phyloP scores from a whole-genome alignment of 2,888 invertebrate species.

The Yponomeuta evonymella region DNA sequence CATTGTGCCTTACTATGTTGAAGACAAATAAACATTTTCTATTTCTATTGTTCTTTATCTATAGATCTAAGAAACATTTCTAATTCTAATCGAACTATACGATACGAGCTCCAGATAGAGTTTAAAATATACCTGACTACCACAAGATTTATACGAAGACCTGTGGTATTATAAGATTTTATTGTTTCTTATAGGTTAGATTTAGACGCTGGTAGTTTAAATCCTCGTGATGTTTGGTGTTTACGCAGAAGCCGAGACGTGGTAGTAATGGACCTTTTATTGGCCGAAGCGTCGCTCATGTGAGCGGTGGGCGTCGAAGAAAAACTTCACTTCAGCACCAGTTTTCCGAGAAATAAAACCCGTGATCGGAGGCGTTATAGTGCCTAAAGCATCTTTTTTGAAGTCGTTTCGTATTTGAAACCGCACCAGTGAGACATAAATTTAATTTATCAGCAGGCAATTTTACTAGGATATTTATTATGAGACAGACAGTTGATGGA shows the following conservation, averaged over 20 bases:
- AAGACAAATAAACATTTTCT: too few species aligned
- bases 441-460: too few species aligned
- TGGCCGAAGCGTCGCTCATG: constrained; percentile 41
- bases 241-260: constrained; percentile 29
- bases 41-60: too few species aligned
- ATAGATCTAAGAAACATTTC: too few species aligned
- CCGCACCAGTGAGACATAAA: background rate
- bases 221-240: constrained; percentile 1
- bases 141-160: background rate
- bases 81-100: too few species aligned
- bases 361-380: background rate
- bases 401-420: background rate
- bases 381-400: background rate
- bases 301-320: constrained; percentile 58
- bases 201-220: background rate
- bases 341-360: constrained; percentile 19
- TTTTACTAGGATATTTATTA: too few species aligned
- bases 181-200: constrained; percentile 6
- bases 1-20: too few species aligned
- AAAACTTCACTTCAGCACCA: constrained; percentile 41
- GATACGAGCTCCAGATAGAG: background rate
- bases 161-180: background rate
- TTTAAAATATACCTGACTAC: background rate
- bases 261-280: constrained; percentile 52
- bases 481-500: background rate